Conservation (phyloP, 1,140 invertebrate species). For the Heliconius hewitsoni region DNA sequence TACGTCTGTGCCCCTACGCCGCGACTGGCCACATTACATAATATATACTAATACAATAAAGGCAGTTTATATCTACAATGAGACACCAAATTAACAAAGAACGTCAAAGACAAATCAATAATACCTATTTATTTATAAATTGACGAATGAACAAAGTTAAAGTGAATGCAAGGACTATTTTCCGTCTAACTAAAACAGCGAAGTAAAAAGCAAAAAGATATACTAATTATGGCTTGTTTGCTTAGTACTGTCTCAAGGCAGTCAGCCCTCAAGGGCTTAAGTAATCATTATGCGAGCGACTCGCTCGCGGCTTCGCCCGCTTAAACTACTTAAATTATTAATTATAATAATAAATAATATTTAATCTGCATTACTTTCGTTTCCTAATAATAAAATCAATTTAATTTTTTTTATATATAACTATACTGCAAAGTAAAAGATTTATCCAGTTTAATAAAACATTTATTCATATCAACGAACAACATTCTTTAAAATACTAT, state of each 20-base stretch:
- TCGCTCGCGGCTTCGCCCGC: too few relatives aligned
- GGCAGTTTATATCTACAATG: background rate
- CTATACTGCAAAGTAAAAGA: too few relatives aligned
- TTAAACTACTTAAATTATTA: too few relatives aligned
- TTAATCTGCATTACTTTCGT: too few relatives aligned
- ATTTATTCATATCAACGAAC: too few relatives aligned
- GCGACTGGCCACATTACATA: too few relatives aligned
- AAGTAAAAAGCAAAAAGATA: background rate
- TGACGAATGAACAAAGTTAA: background rate
- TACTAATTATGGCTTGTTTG: background rate
- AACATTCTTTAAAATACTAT: too few relatives aligned
- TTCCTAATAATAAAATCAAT: too few relatives aligned
- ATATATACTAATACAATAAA: background rate
- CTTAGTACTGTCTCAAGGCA: background rate
- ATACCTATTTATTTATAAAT: background rate
- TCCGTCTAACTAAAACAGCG: background rate
- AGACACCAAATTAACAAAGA: background rate
- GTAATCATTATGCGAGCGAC: background rate
- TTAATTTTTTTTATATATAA: too few relatives aligned
- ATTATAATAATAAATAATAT: too few relatives aligned
- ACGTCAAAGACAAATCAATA: constrained; percentile 1
- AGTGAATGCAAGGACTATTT: background rate
- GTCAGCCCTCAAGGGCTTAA: background rate
- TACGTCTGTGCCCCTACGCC: too few relatives aligned
- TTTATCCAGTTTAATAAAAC: too few relatives aligned